Base-by-base conservation (phyloP, 2,888 invertebrate species). In the Platycnemis pennipes region DNA sequence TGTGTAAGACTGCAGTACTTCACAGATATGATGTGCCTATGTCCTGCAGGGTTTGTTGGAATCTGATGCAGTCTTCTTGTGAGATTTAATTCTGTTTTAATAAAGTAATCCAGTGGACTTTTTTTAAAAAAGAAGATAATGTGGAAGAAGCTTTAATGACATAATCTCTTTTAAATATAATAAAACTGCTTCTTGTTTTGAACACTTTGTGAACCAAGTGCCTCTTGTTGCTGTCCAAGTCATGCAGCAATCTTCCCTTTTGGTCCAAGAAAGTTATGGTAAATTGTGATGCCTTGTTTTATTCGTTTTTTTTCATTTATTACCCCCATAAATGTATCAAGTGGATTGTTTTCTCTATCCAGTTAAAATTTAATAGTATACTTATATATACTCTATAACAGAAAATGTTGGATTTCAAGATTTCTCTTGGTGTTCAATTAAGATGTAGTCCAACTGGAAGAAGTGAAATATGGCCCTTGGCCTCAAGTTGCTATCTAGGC, bases 251-350 rank as follows among this genome's bases (percentile, higher is more conserved):
- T 91, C 91, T 69, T 91, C 91, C 91, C 91, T 91, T 91, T 69
- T 91, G 91, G 63, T 91, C 91, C 91, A 91, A 91, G 91, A 91
- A 91, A 69, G 69, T 63, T 69, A 37, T 37, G 63, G 91, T 63
- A 91, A 69, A 63, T 91, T 91, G 91, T 91, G 91, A 91, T 91
- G 91, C 91, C 91, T 91, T 91, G 91, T 91, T 91, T 91, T 91
- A 91, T 91, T 91, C 42, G n/a, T n/a, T n/a, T n/a, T n/a, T n/a
- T n/a, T n/a, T n/a, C n/a, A n/a, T n/a, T n/a, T 69, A 91, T 91
- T 91, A 44, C 91, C 91, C n/a, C 91, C 49, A 91, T 91, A 91
- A 91, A 91, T 91, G 91, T 91, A 91, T 69, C 69, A 91, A 91
- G 45, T 91, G 91, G 91, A 91, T 91, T 91, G 91, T 91, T 91